phyloP scores from a whole-genome alignment of 1,140 invertebrate species.

The Cardiocondyla obscurior region DNA sequence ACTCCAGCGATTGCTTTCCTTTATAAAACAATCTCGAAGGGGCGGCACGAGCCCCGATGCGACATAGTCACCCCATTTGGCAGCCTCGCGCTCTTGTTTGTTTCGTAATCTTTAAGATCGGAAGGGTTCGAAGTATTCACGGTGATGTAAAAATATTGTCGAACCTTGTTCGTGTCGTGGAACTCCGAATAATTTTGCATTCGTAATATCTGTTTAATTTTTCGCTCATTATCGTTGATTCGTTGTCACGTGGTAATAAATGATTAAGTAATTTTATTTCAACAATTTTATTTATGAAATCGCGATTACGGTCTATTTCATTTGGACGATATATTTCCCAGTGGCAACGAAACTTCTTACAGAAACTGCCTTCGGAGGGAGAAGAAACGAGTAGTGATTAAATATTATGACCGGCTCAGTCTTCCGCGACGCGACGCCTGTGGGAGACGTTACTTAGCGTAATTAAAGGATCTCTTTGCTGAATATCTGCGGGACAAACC shows the following conservation, averaged over 20 bases:
- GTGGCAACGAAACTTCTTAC: slow-evolving; percentile 56
- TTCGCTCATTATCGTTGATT: background rate
- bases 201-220: background rate
- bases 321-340: slow-evolving; percentile 71
- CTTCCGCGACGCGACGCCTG: slow-evolving; percentile 69
- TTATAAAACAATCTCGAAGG: slow-evolving; percentile 71
- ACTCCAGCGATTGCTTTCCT: slow-evolving; percentile 67
- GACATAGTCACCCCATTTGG: slow-evolving; percentile 82
- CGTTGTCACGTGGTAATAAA: background rate
- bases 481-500: slow-evolving; percentile 71
- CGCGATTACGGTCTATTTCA: background rate
- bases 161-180: background rate
- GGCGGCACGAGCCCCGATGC: slow-evolving; percentile 63
- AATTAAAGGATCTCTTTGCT: slow-evolving; percentile 81
- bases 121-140: slow-evolving; percentile 76
- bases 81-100: slow-evolving; percentile 81
- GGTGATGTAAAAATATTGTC: slow-evolving; percentile 77
- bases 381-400: slow-evolving; percentile 83
- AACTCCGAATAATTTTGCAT: background rate
- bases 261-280: background rate
- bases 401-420: slow-evolving; percentile 84
- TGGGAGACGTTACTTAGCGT: slow-evolving; percentile 83
- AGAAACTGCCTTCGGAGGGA: slow-evolving; percentile 48
- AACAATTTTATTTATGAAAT: no score
- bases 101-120: slow-evolving; percentile 85